phyloP scores from a whole-genome alignment of 53 echinoderm and acorn worm genomes.

The Hippasteria phrygiana region DNA sequence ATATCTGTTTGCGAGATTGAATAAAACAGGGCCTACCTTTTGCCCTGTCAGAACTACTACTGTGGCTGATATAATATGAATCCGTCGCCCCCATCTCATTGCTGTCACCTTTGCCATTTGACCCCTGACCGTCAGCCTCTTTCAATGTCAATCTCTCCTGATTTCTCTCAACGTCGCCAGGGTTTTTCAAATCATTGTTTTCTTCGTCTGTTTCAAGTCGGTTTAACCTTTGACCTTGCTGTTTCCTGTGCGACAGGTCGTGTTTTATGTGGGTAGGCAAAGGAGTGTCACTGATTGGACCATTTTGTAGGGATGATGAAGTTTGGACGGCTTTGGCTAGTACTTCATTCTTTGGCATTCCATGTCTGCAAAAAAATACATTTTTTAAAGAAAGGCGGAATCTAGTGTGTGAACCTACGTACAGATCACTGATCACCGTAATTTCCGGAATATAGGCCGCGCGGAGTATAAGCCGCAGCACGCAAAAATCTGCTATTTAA shows the following conservation, averaged over 20 bases:
- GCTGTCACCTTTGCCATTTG: background rate
- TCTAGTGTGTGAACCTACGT: too few relatives aligned
- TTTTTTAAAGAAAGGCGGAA: too few relatives aligned
- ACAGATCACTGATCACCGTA: too few relatives aligned
- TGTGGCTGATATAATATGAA: constrained; percentile 64
- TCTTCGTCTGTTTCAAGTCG: background rate
- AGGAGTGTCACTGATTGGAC: constrained; percentile 19
- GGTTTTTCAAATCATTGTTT: background rate
- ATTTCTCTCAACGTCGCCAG: constrained; percentile 4
- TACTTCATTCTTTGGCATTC: constrained; percentile 84
- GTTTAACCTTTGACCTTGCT: constrained; percentile 18
- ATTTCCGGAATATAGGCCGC: too few relatives aligned
- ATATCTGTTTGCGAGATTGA: background rate
- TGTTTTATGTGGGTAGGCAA: background rate
- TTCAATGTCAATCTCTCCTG: constrained; percentile 11
- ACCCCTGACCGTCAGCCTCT: constrained; percentile 41
- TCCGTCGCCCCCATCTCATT: constrained; percentile 40
- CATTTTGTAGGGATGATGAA: constrained; percentile 32
- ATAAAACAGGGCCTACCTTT: background rate
- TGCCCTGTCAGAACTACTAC: constrained; percentile 9
- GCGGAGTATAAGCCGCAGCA: too few relatives aligned
- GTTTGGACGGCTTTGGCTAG: constrained; percentile 61
- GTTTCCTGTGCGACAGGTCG: constrained; percentile 26
- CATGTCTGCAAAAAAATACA: constrained; percentile 71
- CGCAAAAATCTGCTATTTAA: too few relatives aligned